These are phyloP conservation scores for Crematogaster levior DNA, from an alignment of 2,888 invertebrate species.

Conservation along the genomic window DNA sequence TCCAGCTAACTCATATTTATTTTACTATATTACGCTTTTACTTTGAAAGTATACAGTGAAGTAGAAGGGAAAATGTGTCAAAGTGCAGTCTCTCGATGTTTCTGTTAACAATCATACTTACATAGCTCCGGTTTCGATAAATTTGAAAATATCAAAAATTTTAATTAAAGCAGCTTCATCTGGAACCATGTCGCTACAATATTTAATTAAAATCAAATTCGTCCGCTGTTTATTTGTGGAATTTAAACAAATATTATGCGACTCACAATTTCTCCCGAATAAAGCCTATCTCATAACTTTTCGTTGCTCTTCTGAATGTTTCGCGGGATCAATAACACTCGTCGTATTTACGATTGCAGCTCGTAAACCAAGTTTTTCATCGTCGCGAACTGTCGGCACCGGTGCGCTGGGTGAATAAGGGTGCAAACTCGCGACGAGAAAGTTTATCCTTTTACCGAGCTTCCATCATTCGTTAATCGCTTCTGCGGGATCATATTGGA, in stretches of 20 bases:
- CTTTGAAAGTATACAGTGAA: slow-evolving; percentile 14
- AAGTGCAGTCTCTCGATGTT: slow-evolving; percentile 12
- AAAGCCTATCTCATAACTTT: not conserved
- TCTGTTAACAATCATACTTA: not conserved
- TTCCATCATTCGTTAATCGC: slow-evolving; percentile 66
- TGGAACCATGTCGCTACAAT: not conserved
- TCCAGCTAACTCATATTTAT: not conserved
- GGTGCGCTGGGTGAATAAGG: not conserved
- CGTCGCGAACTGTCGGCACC: slow-evolving; percentile 5
- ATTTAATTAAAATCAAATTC: slow-evolving; percentile 39
- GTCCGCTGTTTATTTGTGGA: not conserved
- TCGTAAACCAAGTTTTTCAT: slow-evolving; percentile 13
- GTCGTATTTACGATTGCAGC: slow-evolving; percentile 28
- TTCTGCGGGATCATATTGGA: slow-evolving; percentile 50
- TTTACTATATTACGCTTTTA: slow-evolving; percentile 19
- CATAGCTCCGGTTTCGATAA: not conserved
- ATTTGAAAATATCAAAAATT: slow-evolving; percentile 29
- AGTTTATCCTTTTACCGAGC: slow-evolving; percentile 57
- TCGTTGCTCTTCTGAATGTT: not conserved
- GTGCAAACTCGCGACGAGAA: slow-evolving; percentile 38
- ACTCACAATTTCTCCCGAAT: not conserved
- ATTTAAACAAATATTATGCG: slow-evolving; percentile 1
- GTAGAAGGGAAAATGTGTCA: slow-evolving; percentile 8
- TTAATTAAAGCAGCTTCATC: slow-evolving; percentile 25
- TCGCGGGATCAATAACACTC: not conserved